Conservation (phyloP, 2,113 vertebrate species). For the Felis catus region DNA sequence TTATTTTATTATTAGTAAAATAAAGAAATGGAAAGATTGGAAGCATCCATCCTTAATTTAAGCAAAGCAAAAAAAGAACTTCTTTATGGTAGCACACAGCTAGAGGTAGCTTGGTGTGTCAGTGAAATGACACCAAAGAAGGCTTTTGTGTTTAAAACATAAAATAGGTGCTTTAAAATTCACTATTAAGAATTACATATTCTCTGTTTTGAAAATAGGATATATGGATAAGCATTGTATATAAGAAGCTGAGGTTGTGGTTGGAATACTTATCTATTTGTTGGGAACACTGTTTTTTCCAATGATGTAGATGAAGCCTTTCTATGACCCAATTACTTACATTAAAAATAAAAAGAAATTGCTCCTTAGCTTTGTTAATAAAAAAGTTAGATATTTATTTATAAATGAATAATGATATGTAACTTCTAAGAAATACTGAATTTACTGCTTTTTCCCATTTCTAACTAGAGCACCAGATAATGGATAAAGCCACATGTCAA, state of each 20-base stretch:
- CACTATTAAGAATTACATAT: slow-evolving; percentile 22
- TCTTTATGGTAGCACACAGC: slow-evolving; percentile 49
- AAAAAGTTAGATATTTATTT: slow-evolving; percentile 30
- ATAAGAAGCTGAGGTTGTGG: not conserved
- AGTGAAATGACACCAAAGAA: slow-evolving; percentile 72
- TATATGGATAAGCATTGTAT: not conserved
- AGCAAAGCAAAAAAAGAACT: slow-evolving; percentile 66
- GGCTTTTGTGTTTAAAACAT: slow-evolving; percentile 54
- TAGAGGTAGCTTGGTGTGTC: slow-evolving; percentile 52
- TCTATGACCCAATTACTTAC: slow-evolving; percentile 35
- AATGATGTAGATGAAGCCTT: not conserved
- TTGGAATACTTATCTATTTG: not conserved
- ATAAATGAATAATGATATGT: not conserved
- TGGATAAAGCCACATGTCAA: slow-evolving; percentile 32
- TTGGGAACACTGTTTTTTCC: slow-evolving; percentile 36
- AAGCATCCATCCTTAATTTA: slow-evolving; percentile 71
- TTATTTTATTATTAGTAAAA: slow-evolving; percentile 54
- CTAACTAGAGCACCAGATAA: slow-evolving; percentile 55
- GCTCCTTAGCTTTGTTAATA: slow-evolving; percentile 42
- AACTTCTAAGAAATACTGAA: not conserved
- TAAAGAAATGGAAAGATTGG: slow-evolving; percentile 68
- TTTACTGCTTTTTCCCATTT: slow-evolving; percentile 14
- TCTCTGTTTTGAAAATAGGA: slow-evolving; percentile 40
- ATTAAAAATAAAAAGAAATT: slow-evolving; percentile 54
- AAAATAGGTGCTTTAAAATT: slow-evolving; percentile 24